Evolutionary conservation across 2,113 vertebrate genomes (phyloP), one percentile per base, ranked within the genome.

Genomic region (Ibidorhyncha struthersii): DNA sequence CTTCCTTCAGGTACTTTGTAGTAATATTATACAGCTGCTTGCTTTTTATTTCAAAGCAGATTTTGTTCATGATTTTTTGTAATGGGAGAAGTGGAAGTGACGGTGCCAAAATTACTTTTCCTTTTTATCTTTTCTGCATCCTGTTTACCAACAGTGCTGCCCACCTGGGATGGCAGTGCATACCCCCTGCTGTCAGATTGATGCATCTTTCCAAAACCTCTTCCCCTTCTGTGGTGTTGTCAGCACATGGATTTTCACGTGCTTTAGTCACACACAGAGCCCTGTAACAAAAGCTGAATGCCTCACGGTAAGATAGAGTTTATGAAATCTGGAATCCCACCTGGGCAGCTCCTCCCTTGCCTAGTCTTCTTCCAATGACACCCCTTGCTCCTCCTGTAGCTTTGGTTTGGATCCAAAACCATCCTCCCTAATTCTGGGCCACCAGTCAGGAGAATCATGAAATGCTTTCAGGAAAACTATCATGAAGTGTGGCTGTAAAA

Each of bases 51-150:
- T 92, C 84, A 77, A 85, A 91, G 62, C 40, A 34, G 56, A 76
- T 55, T 65, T 40, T 40, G n/a, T 34, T 67, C 3, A 2, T 18
- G 6, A 56, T 81, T 83, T 69, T 72, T 78, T 16, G 18, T 61
- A 96, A 94, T 70, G 32, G 56, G 14, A 92, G 30, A 94, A 93
- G 36, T n/a, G 29, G 70, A 94, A 93, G 69, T 9, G 27, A 95
- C 1, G 3, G 59, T 71, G 52, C 56, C 49, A 83, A 73, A 91
- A 92, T 89, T 15, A 83, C 55, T 65, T 71, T 38, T 58, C 18
- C 20, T 91, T 67, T 86, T 65, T 67, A 69, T 50, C 40, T 82
- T 65, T 84, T 65, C 41, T 61, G 40, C 45, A 58, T 82, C 32
- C 70, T 36, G 52, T 90, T 94, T 85, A 92, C 69, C 36, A 71